Percentiles rank a stretch among this genome's conserved stretches.
Evolutionary conservation across 2,797 vertebrate species (phyloP).

Genomic region (Pseudocheirus occidentalis): DNA sequence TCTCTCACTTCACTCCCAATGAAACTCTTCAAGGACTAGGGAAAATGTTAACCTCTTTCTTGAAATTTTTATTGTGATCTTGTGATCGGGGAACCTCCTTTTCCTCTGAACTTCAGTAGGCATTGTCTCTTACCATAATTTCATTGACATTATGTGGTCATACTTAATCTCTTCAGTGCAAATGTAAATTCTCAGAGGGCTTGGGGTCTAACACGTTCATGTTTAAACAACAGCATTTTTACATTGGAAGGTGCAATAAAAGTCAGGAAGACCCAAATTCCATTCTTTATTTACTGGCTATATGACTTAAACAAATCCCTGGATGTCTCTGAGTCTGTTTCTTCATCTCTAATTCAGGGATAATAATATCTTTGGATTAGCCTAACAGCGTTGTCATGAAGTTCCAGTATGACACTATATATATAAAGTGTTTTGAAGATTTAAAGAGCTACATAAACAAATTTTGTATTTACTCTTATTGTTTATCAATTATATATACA

Average conservation of each 20-base stretch:
- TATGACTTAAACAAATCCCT: neutral
- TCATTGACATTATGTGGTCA: neutral
- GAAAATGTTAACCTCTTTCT: neutral
- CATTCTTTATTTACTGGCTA: neutral
- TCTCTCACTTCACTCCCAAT: neutral
- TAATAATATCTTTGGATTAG: neutral
- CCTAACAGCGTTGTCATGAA: neutral
- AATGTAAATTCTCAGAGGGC: neutral
- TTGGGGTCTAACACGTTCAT: neutral
- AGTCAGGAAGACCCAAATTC: neutral
- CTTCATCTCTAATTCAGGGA: neutral
- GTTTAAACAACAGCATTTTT: neutral
- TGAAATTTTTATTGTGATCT: neutral
- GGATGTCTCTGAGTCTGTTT: neutral
- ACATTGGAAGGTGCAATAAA: neutral
- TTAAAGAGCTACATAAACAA: neutral
- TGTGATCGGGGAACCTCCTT: neutral
- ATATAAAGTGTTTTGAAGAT: neutral
- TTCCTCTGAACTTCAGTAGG: neutral
- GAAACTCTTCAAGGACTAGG: neutral
- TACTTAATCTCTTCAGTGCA: neutral
- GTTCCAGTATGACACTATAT: neutral
- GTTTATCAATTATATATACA: neutral
- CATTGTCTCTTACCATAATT: neutral
- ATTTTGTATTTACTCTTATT: neutral